A percentile compares a stretch with the other conserved stretches of the same genome.
Evolutionary conservation across 2,113 vertebrate species (phyloP).

Genomic region (Hydropotes inermis): DNA sequence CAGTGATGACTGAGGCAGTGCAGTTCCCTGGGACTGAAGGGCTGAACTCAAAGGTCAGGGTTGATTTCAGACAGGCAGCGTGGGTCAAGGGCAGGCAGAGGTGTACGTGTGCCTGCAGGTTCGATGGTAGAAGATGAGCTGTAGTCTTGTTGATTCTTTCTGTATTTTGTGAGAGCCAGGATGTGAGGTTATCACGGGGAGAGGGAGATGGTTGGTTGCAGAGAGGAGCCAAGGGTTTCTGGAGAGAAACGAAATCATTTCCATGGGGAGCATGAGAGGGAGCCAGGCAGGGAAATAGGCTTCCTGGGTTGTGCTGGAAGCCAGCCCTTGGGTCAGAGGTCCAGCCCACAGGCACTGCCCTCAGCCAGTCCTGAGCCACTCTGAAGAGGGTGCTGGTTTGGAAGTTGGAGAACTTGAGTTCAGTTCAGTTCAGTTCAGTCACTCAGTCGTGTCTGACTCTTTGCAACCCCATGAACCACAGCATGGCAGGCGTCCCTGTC

Average conservation of each 20-base stretch:
- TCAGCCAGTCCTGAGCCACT: neutral
- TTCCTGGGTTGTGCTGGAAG: accelerated
- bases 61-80: neutral
- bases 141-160: neutral
- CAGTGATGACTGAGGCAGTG: accelerated
- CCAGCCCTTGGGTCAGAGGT: neutral
- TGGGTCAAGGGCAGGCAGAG: no score
- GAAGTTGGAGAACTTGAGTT: neutral
- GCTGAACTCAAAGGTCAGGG: neutral
- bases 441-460: neutral
- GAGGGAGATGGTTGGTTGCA: neutral
- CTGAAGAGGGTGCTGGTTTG: neutral
- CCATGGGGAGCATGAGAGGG: accelerated
- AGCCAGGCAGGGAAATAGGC: neutral
- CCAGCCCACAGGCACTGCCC: neutral
- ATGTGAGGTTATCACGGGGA: neutral
- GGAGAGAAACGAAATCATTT: neutral
- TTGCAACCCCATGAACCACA: neutral
- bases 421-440: neutral
- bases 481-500: neutral
- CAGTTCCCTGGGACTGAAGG: neutral
- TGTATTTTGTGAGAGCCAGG: neutral
- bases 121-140: neutral
- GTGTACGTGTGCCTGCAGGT: accelerated
- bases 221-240: neutral